Evolutionary conservation across 2,888 invertebrate genomes (phyloP).

Genomic region (Beris chalybata): DNA sequence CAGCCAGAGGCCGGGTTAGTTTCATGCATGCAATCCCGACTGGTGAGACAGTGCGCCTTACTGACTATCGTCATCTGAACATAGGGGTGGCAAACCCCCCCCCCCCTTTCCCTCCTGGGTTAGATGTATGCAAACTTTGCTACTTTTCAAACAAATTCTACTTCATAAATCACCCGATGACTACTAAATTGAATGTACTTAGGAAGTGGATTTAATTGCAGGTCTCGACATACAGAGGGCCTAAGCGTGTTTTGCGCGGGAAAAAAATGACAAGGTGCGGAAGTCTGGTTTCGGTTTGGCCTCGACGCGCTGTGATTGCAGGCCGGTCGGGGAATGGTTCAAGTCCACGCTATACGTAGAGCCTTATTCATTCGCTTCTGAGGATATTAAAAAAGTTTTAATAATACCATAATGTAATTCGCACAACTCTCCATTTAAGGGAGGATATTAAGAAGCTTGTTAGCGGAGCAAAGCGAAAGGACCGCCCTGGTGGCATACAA

Average conservation of each 20-base stretch:
- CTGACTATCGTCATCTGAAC: too few relatives aligned
- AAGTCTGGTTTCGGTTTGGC: constrained; percentile 11
- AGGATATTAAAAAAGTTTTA: constrained; percentile 34
- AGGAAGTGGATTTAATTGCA: constrained; percentile 38
- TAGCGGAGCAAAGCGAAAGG: neutral
- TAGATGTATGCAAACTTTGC: constrained; percentile 7
- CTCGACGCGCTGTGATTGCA: neutral
- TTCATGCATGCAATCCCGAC: too few relatives aligned
- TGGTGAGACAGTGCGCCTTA: too few relatives aligned
- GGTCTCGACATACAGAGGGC: neutral
- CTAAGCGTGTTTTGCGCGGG: neutral
- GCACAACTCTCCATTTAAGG: neutral
- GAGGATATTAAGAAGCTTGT: neutral
- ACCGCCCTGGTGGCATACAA: too few relatives aligned
- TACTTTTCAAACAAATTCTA: constrained; percentile 36
- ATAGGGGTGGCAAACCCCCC: too few relatives aligned
- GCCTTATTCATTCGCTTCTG: neutral
- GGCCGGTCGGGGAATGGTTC: neutral
- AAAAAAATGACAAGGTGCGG: constrained; percentile 31
- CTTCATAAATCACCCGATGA: constrained; percentile 38
- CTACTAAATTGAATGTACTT: constrained; percentile 38
- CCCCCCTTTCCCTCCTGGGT: too few relatives aligned
- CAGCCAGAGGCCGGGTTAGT: too few relatives aligned
- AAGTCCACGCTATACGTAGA: neutral
- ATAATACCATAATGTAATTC: constrained; percentile 12